Evolutionary conservation across 1,140 invertebrate species (phyloP).

Genomic region (Steinernema feltiae): DNA sequence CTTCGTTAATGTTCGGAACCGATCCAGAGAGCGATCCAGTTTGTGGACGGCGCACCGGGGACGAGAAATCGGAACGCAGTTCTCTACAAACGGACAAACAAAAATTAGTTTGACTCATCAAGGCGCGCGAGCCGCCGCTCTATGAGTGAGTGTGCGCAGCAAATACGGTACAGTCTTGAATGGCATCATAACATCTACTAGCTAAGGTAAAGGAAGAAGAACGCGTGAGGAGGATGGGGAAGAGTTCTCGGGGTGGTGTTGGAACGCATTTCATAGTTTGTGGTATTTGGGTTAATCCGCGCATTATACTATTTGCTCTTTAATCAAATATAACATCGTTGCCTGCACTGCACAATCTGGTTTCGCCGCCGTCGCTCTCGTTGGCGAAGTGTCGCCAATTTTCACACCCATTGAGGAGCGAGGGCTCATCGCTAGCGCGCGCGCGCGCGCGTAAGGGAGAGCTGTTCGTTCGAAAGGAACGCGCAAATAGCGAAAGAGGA

Average conservation of each 20-base stretch:
- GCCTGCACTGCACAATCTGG: background rate
- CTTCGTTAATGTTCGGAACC: background rate
- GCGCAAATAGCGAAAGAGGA: background rate
- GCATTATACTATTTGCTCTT: conserved; percentile 12
- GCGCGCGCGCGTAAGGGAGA: too few species aligned
- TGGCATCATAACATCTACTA: too few species aligned
- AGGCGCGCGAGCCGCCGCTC: background rate
- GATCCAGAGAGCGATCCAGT: background rate
- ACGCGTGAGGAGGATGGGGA: background rate
- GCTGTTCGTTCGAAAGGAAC: too few species aligned
- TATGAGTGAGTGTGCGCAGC: too few species aligned
- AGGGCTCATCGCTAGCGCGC: too few species aligned
- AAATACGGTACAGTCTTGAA: too few species aligned
- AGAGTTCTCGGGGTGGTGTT: background rate
- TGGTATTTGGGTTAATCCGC: background rate
- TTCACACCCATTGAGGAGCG: background rate
- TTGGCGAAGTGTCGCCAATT: conserved; percentile 6
- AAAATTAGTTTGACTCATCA: conserved; percentile 7
- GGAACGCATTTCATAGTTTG: background rate
- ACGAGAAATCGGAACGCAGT: conserved; percentile 1
- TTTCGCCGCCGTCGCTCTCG: background rate
- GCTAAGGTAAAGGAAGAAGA: too few species aligned
- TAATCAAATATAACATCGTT: conserved; percentile 11
- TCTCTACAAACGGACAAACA: conserved; percentile 1
- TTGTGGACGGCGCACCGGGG: background rate